Evolutionary conservation across 2,888 invertebrate species (phyloP).

Genomic region (Sinhomidia bicolor): DNA sequence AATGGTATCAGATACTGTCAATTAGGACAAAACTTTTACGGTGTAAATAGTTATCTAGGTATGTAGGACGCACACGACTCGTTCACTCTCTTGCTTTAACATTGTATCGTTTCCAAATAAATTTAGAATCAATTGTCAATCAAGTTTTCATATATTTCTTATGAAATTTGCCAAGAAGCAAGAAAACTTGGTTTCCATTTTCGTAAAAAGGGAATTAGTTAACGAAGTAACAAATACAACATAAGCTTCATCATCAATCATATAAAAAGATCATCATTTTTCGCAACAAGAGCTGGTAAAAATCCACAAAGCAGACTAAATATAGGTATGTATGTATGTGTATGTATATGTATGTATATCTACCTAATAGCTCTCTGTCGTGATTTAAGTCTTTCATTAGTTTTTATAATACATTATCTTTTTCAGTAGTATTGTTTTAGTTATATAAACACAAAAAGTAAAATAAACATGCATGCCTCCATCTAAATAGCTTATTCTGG

Average conservation of each 20-base stretch:
- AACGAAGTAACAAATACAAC: too few species aligned
- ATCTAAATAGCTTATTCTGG: too few species aligned
- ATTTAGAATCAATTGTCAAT: not conserved
- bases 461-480: too few species aligned
- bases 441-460: not conserved
- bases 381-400: constrained; percentile 16
- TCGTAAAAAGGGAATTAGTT: too few species aligned
- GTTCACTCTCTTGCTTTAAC: not conserved
- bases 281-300: too few species aligned
- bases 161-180: too few species aligned
- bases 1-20: not conserved
- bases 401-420: not conserved
- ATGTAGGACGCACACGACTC: not conserved
- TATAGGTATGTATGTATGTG: too few species aligned
- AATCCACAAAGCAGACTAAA: too few species aligned
- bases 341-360: not conserved
- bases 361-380: constrained; percentile 13
- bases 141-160: too few species aligned
- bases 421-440: not conserved
- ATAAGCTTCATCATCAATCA: too few species aligned
- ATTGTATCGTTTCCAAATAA: not conserved
- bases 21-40: not conserved
- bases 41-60: not conserved
- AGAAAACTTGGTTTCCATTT: too few species aligned
- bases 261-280: too few species aligned